Evolutionary conservation across 2,113 vertebrate species (phyloP), one percentile per base, ranked within the genome.

Genomic region (Hemichromis elongatus): DNA sequence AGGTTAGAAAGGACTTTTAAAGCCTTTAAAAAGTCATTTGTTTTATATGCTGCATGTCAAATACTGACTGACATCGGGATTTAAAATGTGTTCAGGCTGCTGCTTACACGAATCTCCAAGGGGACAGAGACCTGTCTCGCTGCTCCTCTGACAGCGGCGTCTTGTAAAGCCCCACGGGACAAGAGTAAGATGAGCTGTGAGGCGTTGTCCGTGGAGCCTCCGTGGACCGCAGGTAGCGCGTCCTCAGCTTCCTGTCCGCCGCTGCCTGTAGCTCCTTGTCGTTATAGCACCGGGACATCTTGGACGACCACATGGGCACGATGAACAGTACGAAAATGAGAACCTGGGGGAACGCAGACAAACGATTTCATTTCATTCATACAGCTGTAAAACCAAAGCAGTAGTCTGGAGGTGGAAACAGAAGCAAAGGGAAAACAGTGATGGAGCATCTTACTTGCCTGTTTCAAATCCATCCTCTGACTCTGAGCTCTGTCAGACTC

Each of bases 51-150:
- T 73, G 68, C 24, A 28, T 73, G 42, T 50, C 19, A 73, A 50
- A 16, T 11, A 28, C 42, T 50, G 68, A 73, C 28, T 73, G 47
- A 28, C 40, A 47, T 45, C 21, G 5, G 66, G 0, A 28, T 47
- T 18, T 28, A 18, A 45, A 28, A 73, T 73, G 14, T 4, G 63
- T 42, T 13, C 11, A 42, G 33, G 14, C 26, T 52, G 21, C 1
- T 52, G 81, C 93, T 91, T 52, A 96, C 96, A 86, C 88, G 86
- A 96, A 96, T 47, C 90, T 88, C 98, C 98, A 98, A 0, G 97
- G 98, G 0, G 98, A 97, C 92, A 98, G 95, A 78, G 98, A 98
- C 12, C 97, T 93, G 59, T 94, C 86, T 2, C 86, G 90, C 9
- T 40, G 0, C 7, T 61, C 3, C 0, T 90, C 86, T 75, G n/a